Conservation (phyloP, 2,888 invertebrate genomes). For the Folsomia manolachei region DNA sequence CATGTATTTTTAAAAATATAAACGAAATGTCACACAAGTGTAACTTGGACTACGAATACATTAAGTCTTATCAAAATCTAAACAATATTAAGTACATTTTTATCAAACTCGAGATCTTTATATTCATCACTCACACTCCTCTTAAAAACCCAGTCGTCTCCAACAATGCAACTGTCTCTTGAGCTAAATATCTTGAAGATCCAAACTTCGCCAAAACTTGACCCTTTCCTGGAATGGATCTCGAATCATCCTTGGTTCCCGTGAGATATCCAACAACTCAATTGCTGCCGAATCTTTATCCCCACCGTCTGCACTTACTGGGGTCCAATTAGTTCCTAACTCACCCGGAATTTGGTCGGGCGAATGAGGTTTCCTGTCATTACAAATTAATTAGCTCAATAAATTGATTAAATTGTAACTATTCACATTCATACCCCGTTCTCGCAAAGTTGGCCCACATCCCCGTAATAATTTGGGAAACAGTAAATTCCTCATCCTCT, state of each 20-base stretch:
- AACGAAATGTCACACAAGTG: too few species aligned
- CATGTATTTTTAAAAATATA: too few species aligned
- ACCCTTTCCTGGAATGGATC: slow-evolving; percentile 40
- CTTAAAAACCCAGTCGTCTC: too few species aligned
- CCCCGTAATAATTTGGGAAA: slow-evolving; percentile 36
- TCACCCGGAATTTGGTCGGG: neutral
- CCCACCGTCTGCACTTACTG: slow-evolving; percentile 28
- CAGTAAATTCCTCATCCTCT: slow-evolving; percentile 39
- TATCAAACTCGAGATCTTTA: too few species aligned
- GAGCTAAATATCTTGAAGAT: slow-evolving; percentile 31
- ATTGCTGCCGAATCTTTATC: slow-evolving; percentile 21
- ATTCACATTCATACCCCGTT: slow-evolving; percentile 36
- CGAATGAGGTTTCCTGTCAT: slow-evolving; percentile 29
- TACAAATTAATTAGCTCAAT: too few species aligned
- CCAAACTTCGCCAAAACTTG: slow-evolving; percentile 40
- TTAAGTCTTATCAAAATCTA: too few species aligned
- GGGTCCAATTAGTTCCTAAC: slow-evolving; percentile 35
- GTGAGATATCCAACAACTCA: slow-evolving; percentile 37
- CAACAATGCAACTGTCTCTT: too few species aligned
- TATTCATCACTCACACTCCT: too few species aligned
- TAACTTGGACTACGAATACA: too few species aligned
- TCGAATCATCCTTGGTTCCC: slow-evolving; percentile 41
- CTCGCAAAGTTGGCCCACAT: slow-evolving; percentile 47
- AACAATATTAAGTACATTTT: too few species aligned
- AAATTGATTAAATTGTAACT: neutral